phyloP scores from a whole-genome alignment of 2,888 invertebrate species.

The Cryptocephalus primarius region DNA sequence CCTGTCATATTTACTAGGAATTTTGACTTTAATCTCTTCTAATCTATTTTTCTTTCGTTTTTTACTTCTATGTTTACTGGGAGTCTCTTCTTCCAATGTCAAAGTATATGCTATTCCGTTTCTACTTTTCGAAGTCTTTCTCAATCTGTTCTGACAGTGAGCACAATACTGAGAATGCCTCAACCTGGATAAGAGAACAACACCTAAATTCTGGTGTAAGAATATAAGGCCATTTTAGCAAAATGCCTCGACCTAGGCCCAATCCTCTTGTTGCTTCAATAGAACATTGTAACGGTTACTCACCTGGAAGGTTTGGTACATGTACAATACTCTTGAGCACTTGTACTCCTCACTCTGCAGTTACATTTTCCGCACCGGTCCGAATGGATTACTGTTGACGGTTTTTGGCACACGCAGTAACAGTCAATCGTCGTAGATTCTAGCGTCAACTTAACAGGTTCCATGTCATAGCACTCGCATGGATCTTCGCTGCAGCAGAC shows the following conservation, averaged over 20 bases:
- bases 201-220: no score
- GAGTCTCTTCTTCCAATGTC: slow-evolving; percentile 27
- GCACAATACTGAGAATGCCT: slow-evolving; percentile 13
- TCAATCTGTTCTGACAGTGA: slow-evolving; percentile 22
- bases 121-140: slow-evolving; percentile 19
- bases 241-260: no score
- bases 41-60: slow-evolving; percentile 13
- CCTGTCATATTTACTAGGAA: slow-evolving; percentile 14
- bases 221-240: no score
- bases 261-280: no score
- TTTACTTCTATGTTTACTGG: slow-evolving; percentile 5
- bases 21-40: slow-evolving; percentile 24
- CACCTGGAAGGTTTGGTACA: slow-evolving; percentile 9
- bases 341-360: not conserved
- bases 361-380: not conserved
- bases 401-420: no score
- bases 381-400: no score
- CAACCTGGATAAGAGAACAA: not conserved
- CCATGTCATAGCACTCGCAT: no score
- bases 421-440: no score
- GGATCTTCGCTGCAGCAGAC: no score
- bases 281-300: not conserved
- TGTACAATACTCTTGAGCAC: slow-evolving; percentile 15
- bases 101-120: slow-evolving; percentile 39
- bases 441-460: no score